Conservation (phyloP, 2,797 vertebrate genomes). For the Poecilia wingei region DNA sequence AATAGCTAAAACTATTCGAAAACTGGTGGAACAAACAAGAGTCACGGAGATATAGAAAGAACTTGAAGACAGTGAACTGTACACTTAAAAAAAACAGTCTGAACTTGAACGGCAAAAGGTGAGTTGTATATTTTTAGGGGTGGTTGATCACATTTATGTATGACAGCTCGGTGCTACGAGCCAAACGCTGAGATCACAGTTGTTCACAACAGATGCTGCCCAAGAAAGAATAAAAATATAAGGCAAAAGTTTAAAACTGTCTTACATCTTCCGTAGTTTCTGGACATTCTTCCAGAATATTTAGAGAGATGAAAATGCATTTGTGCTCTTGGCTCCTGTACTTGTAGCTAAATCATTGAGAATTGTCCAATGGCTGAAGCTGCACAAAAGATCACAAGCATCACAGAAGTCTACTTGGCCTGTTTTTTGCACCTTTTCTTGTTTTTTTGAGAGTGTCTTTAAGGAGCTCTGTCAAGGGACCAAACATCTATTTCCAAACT, state of each 20-base stretch:
- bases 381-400: neutral
- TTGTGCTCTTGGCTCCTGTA: neutral
- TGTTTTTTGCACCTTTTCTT: neutral
- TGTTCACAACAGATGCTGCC: neutral
- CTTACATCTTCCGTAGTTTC: neutral
- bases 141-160: constrained; percentile 11
- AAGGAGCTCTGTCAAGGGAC: neutral
- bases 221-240: neutral
- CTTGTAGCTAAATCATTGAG: neutral
- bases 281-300: neutral
- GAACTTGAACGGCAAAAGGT: constrained; percentile 21
- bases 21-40: neutral
- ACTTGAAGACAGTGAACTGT: neutral
- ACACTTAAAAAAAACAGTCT: constrained; percentile 10
- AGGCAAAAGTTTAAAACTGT: neutral
- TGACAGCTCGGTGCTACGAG: neutral
- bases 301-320: neutral
- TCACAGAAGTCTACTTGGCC: neutral
- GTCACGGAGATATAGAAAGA: neutral
- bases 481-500: neutral
- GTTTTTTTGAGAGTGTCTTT: no score
- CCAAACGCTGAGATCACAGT: neutral
- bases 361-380: neutral
- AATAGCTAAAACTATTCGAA: neutral
- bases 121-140: constrained; percentile 6